Conservation (phyloP, 2,888 invertebrate species). For the Orchesella flavescens region DNA sequence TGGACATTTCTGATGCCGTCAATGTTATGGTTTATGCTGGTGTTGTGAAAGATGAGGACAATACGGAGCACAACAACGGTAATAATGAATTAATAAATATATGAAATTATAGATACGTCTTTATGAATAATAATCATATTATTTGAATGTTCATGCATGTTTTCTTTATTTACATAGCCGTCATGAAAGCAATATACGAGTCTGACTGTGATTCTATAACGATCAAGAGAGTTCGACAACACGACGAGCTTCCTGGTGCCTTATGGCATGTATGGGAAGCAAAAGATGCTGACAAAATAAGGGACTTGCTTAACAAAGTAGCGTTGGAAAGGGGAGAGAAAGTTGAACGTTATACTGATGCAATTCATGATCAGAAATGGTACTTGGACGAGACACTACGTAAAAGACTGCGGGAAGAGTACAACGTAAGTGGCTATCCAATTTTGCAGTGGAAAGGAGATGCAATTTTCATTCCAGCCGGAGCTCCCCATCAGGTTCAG, state of each 20-base stretch:
- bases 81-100: too few species aligned
- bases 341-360: constrained; percentile 92
- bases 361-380: constrained; percentile 97
- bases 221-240: constrained; percentile 84
- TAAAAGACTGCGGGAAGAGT: constrained; percentile 90
- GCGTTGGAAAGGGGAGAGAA: constrained; percentile 85
- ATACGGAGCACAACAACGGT: constrained; percentile 49
- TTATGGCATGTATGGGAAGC: constrained; percentile 99
- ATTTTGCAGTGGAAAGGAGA: constrained; percentile 97
- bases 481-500: constrained; percentile 93
- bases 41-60: constrained; percentile 81
- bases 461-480: constrained; percentile 97
- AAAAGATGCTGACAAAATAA: constrained; percentile 94
- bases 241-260: constrained; percentile 89
- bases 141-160: constrained; percentile 2
- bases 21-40: constrained; percentile 98
- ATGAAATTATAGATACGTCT: too few species aligned
- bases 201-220: constrained; percentile 94
- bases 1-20: constrained; percentile 97
- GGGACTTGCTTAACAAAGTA: constrained; percentile 90
- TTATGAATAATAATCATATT: background rate
- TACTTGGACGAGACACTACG: constrained; percentile 92
- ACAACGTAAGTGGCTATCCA: constrained; percentile 94
- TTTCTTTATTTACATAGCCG: constrained; percentile 66
- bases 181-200: constrained; percentile 84